Conservation (phyloP, 2,113 vertebrate genomes). For the Xenopus laevis region DNA sequence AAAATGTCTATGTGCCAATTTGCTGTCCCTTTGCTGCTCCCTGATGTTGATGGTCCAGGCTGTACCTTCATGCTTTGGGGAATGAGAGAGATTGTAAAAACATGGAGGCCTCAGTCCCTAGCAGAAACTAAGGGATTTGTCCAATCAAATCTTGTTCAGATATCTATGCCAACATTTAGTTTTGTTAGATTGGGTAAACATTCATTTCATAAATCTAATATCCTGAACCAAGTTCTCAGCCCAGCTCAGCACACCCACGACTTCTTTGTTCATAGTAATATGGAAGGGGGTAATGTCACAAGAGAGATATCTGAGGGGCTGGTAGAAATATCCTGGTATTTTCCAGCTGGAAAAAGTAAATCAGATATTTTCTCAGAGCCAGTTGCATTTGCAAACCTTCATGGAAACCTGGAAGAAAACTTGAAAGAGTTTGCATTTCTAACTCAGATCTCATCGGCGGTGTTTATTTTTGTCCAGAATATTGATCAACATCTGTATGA, state of each 20-base stretch:
- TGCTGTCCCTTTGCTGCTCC: conserved; percentile 75
- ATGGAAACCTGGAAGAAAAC: conserved; percentile 54
- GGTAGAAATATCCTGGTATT: conserved; percentile 70
- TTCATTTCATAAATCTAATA: conserved; percentile 68
- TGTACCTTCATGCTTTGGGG: conserved; percentile 64
- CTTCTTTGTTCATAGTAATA: conserved; percentile 66
- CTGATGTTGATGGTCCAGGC: conserved; percentile 55
- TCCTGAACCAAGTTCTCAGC: conserved; percentile 68
- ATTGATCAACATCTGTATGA: conserved; percentile 54
- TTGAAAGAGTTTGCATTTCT: conserved; percentile 56
- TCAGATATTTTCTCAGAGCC: conserved; percentile 54
- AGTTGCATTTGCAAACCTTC: conserved; percentile 53
- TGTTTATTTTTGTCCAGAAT: conserved; percentile 57
- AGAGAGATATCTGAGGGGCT: conserved; percentile 68
- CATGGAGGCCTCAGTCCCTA: conserved; percentile 46
- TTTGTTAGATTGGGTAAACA: conserved; percentile 68
- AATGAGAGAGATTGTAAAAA: conserved; percentile 56
- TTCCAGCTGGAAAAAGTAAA: conserved; percentile 54
- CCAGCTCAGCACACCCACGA: conserved; percentile 55
- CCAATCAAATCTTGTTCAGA: conserved; percentile 53
- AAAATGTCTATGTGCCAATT: conserved; percentile 71
- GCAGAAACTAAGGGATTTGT: conserved; percentile 18
- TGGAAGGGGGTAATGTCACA: conserved; percentile 53
- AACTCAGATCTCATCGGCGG: conserved; percentile 50
- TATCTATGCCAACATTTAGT: conserved; percentile 67